Percentiles rank a stretch among this genome's conserved stretches.
Conservation (phyloP, 2,113 vertebrate species). For the Oncorhynchus keta region DNA sequence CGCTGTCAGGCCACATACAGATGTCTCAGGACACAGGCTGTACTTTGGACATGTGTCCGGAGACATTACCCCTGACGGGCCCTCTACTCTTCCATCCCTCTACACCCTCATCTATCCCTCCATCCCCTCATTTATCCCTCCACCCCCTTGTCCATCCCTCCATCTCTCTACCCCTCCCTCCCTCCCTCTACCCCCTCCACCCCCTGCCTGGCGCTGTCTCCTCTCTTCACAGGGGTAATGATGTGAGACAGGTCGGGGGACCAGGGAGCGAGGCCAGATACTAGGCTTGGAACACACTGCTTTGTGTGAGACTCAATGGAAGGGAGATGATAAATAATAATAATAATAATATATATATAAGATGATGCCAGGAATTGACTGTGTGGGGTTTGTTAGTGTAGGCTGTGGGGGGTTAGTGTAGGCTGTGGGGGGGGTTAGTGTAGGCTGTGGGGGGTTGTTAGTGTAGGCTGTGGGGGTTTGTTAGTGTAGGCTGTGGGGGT, state of each 20-base stretch:
- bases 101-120: not conserved
- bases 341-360: too few species aligned
- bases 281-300: not conserved
- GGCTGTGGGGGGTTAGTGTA: too few species aligned
- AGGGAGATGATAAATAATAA: too few species aligned
- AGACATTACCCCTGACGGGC: conserved; percentile 66
- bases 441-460: too few species aligned
- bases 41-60: conserved; percentile 72
- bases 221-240: conserved; percentile 68
- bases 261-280: conserved; percentile 27
- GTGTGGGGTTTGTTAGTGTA: not conserved
- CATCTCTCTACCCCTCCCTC: conserved; percentile 24
- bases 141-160: conserved; percentile 10
- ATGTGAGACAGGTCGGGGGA: conserved; percentile 64
- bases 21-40: conserved; percentile 68
- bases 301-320: not conserved
- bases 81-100: conserved; percentile 14
- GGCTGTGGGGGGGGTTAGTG: too few species aligned
- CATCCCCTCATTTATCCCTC: not conserved
- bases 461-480: too few species aligned
- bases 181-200: conserved; percentile 14
- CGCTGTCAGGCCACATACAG: conserved; percentile 68
- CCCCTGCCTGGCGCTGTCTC: conserved; percentile 60
- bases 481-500: too few species aligned
- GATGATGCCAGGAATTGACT: not conserved